Conservation (phyloP, 2,113 vertebrate species). For the Illadopsis cleaveri region DNA sequence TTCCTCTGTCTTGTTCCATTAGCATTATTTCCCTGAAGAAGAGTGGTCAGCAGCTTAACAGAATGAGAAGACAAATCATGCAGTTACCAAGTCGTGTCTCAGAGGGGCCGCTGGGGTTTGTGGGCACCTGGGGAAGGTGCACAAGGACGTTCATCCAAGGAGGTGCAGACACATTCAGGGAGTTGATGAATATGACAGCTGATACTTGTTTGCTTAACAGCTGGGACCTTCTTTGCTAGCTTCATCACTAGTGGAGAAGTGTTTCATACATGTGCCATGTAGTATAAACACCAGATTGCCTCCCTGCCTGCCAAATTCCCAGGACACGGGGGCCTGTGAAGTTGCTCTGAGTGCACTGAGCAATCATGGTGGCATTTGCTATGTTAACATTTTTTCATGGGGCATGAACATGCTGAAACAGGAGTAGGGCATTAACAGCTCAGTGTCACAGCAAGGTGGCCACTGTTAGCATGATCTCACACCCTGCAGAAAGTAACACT, state of each 20-base stretch:
- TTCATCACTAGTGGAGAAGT: background rate
- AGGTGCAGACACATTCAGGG: background rate
- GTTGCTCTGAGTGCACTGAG: background rate
- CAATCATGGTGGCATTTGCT: background rate
- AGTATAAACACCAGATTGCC: constrained; percentile 26
- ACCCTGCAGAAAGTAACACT: background rate
- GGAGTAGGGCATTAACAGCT: background rate
- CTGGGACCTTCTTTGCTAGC: background rate
- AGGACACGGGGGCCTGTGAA: background rate
- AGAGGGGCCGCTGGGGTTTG: rapidly evolving
- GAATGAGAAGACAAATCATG: background rate
- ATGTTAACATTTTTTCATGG: background rate
- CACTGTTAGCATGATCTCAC: background rate
- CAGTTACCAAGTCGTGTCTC: background rate
- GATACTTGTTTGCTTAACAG: constrained; percentile 4
- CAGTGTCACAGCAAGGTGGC: background rate
- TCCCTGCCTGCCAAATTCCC: constrained; percentile 20
- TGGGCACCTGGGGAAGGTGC: background rate
- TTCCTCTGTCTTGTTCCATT: background rate
- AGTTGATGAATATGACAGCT: background rate
- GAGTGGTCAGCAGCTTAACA: background rate
- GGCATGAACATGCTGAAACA: background rate
- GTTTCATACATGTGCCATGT: background rate
- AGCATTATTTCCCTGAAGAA: background rate
- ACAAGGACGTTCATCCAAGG: background rate